Evolutionary conservation across 2,113 vertebrate genomes (phyloP), one percentile per base, ranked within the genome.

Genomic region (Austrofundulus limnaeus): DNA sequence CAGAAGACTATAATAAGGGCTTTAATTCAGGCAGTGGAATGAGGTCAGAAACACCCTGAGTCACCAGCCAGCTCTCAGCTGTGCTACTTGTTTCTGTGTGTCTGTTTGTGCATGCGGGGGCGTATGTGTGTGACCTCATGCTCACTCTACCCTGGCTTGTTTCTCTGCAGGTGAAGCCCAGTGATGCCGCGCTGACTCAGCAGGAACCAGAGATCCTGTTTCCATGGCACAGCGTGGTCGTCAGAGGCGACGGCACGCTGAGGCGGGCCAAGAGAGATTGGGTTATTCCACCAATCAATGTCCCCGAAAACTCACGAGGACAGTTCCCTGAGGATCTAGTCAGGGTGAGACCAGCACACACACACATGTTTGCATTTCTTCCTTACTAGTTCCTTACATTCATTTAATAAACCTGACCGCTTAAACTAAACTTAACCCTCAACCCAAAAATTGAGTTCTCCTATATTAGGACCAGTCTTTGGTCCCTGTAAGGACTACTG

Each of bases 241-340:
- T 86, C 75, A 90, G 92, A 87, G 90, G 93, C 34, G 90, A 89
- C 76, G 92, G 94, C 50, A 84, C 87, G 78, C 85, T 98, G 49
- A 94, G 94, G 81, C 93, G 97, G 43, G 93, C 95, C 86, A 99
- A 98, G 91, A 96, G 97, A 90, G 97, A 98, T 88, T 99, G 97
- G 97, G 97, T 99, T 90, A 99, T 99, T 86, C 97, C 97, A 54
- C 96, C 96, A 53, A 96, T 98, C 93, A 98, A 97, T 73, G 92
- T 99, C 65, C 95, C 96, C 2, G 96, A 99, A 89, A 99, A 99
- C 88, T 96, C 95, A 43, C 90, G 95, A 89, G 96, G 96, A 82
- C 94, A 95, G 65, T 99, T 98, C 92, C 97, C 97, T 10, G 95
- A 97, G 82, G 96, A 98, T 79, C 93, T 99, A 46, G 97, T 99